These are phyloP conservation scores for Semicossyphus pulcher DNA, from an alignment of 2,113 vertebrate genomes.

Conservation along the genomic window DNA sequence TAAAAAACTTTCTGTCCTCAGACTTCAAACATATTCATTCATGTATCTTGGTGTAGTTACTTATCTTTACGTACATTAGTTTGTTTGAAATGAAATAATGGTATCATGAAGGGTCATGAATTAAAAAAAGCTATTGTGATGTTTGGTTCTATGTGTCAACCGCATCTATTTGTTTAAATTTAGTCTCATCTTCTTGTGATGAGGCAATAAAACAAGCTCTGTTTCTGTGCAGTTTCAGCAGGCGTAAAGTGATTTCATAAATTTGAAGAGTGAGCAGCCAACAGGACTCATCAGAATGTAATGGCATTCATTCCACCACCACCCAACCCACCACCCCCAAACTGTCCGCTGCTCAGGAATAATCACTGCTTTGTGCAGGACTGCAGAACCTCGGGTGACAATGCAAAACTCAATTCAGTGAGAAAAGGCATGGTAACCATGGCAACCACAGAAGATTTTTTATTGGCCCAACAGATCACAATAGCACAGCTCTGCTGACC, in stretches of 20 bases:
- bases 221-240: conserved; percentile 11
- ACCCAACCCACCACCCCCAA: conserved; percentile 35
- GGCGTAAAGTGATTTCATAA: conserved; percentile 8
- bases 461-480: too few relatives aligned
- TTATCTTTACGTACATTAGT: too few relatives aligned
- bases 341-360: conserved; percentile 73
- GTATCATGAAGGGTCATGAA: too few relatives aligned
- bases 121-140: too few relatives aligned
- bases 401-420: conserved; percentile 77
- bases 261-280: conserved; percentile 57
- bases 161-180: too few relatives aligned
- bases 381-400: conserved; percentile 77
- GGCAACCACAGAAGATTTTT: conserved; percentile 71
- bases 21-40: too few relatives aligned
- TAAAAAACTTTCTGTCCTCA: too few relatives aligned
- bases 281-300: conserved; percentile 78
- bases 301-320: conserved; percentile 72
- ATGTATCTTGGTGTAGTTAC: too few relatives aligned
- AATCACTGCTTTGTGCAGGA: conserved; percentile 85
- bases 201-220: conserved; percentile 46
- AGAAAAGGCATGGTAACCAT: conserved; percentile 73
- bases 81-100: too few relatives aligned
- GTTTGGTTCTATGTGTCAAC: too few relatives aligned
- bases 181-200: conserved; percentile 29
- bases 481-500: too few relatives aligned